Evolutionary conservation across 2,797 vertebrate species (phyloP).

Genomic region (Acridotheres tristis): DNA sequence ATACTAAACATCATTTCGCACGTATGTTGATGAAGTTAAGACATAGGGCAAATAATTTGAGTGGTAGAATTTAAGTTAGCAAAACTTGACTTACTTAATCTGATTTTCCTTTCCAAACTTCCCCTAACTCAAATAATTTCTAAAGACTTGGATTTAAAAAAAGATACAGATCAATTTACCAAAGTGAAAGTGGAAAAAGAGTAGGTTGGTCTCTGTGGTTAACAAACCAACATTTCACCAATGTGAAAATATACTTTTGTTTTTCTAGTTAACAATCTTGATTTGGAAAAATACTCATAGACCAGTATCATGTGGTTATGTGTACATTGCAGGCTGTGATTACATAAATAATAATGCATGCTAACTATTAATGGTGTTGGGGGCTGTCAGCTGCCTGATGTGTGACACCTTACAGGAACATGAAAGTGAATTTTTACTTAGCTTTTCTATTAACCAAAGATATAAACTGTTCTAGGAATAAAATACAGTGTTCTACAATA

Average conservation of each 20-base stretch:
- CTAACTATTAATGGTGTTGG: not conserved
- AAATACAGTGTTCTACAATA: not conserved
- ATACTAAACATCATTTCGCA: not conserved
- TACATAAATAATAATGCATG: not conserved
- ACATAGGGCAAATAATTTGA: not conserved
- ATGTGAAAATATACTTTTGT: not conserved
- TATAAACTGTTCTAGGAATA: not conserved
- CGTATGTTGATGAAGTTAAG: not conserved
- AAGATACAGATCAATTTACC: not conserved
- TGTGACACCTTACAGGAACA: not conserved
- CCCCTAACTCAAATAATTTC: not conserved
- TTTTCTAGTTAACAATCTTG: not conserved
- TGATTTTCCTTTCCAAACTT: not conserved
- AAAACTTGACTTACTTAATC: not conserved
- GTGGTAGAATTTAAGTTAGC: not conserved
- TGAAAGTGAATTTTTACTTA: not conserved
- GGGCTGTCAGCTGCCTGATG: not conserved
- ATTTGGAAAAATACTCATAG: not conserved
- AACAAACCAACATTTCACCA: not conserved
- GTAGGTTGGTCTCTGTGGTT: not conserved
- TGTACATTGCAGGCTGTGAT: not conserved
- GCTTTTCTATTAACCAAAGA: not conserved
- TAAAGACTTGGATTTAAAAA: not conserved
- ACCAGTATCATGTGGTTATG: not conserved
- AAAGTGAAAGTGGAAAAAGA: not conserved